These are phyloP conservation scores for Natrix natrix DNA, from an alignment of 2,797 vertebrate species.

Conservation along the genomic window DNA sequence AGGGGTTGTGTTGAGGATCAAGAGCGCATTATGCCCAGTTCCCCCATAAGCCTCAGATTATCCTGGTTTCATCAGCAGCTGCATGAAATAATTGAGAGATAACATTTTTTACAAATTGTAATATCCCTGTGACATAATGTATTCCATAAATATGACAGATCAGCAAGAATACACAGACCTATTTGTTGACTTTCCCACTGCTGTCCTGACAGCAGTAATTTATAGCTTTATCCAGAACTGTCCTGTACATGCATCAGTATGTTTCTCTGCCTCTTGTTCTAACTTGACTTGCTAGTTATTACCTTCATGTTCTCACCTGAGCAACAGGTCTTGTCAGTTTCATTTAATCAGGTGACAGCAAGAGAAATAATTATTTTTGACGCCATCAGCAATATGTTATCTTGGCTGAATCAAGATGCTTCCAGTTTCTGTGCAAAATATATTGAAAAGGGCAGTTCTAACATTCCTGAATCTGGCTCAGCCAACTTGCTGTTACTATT, in stretches of 20 bases:
- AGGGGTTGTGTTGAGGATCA: neutral
- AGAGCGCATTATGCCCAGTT: neutral
- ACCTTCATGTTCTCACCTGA: neutral
- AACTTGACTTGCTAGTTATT: neutral
- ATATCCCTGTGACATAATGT: neutral
- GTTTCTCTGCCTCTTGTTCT: neutral
- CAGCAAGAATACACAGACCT: neutral
- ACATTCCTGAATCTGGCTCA: neutral
- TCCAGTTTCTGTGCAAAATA: neutral
- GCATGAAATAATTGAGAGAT: neutral
- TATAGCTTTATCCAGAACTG: neutral
- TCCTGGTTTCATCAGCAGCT: neutral
- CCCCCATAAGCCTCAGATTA: neutral
- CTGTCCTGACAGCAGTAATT: neutral
- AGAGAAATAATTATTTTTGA: neutral
- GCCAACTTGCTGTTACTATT: no score
- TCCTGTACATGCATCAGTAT: neutral
- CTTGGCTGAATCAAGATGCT: neutral
- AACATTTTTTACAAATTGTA: neutral
- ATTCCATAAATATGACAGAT: neutral
- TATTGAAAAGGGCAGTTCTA: neutral
- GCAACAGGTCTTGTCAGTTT: neutral
- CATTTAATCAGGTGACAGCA: constrained; percentile 15
- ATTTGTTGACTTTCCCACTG: neutral
- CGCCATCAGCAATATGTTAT: neutral